Conservation (phyloP, 2,888 invertebrate genomes). For the Nudaria mundana region DNA sequence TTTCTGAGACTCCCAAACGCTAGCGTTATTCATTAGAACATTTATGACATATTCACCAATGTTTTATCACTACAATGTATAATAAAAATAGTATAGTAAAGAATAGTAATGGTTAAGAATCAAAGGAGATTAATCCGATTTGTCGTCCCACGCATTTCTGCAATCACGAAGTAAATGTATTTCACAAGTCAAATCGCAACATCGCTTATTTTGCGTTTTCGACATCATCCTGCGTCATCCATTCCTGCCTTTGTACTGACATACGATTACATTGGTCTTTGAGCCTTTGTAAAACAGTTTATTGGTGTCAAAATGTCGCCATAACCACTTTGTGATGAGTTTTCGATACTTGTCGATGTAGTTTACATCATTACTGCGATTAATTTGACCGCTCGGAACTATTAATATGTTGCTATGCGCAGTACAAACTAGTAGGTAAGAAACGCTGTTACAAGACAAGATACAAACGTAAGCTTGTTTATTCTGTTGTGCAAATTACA, state of each 20-base stretch:
- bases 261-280: constrained; percentile 40
- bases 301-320: constrained; percentile 31
- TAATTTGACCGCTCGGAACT: constrained; percentile 10
- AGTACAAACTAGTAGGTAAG: constrained; percentile 5
- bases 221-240: constrained; percentile 77
- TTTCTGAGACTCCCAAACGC: constrained; percentile 9
- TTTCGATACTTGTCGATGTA: constrained; percentile 5
- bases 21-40: constrained; percentile 5
- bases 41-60: constrained; percentile 14
- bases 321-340: constrained; percentile 8
- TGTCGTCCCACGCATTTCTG: constrained; percentile 77
- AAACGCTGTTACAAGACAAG: constrained; percentile 31
- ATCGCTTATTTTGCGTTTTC: constrained; percentile 78
- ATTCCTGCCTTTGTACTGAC: constrained; percentile 60
- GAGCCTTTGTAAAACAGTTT: constrained; percentile 38
- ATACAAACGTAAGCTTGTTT: constrained; percentile 57
- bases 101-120: constrained; percentile 49
- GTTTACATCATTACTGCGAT: neutral
- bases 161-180: constrained; percentile 70
- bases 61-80: constrained; percentile 14
- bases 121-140: constrained; percentile 68
- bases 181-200: constrained; percentile 77
- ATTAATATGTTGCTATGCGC: neutral
- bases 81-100: constrained; percentile 16
- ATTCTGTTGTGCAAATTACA: constrained; percentile 58